phyloP scores from a whole-genome alignment of 2,888 invertebrate species.

The Parelbella ahira region DNA sequence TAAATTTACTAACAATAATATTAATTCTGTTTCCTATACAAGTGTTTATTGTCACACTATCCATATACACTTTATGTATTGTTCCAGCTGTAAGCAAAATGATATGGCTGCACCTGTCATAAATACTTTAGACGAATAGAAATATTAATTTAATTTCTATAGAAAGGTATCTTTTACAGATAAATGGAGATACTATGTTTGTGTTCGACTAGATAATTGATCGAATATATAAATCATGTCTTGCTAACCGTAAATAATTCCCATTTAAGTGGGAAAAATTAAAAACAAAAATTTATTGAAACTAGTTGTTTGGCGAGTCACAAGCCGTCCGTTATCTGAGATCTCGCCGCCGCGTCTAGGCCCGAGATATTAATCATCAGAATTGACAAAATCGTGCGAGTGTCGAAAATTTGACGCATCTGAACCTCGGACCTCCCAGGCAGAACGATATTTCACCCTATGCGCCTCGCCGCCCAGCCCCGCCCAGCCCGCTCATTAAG shows the following conservation, averaged over 20 bases:
- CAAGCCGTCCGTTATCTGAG: slow-evolving; percentile 44
- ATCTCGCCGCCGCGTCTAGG: slow-evolving; percentile 47
- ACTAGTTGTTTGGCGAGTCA: slow-evolving; percentile 25
- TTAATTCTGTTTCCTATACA: no score
- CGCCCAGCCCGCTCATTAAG: slow-evolving; percentile 68
- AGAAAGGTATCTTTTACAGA: not conserved
- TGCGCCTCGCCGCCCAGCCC: slow-evolving; percentile 54
- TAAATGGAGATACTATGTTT: no score
- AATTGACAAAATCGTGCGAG: slow-evolving; percentile 76
- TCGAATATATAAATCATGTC: slow-evolving; percentile 4
- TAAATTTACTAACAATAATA: no score
- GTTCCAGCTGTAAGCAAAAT: no score
- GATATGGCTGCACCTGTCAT: no score
- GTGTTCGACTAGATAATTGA: no score
- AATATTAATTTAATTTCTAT: no score
- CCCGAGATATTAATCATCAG: slow-evolving; percentile 66
- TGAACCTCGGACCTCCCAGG: slow-evolving; percentile 70
- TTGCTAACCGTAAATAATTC: not conserved
- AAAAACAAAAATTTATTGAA: slow-evolving; percentile 7
- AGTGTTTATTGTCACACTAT: no score
- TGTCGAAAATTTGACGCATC: slow-evolving; percentile 73
- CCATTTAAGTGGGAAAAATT: slow-evolving; percentile 1
- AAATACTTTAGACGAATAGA: no score
- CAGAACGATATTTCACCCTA: slow-evolving; percentile 71
- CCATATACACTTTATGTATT: no score